Percentiles rank a stretch among this genome's conserved stretches.
Evolutionary conservation across 2,113 vertebrate species (phyloP).

Genomic region (Sebastes fasciatus): DNA sequence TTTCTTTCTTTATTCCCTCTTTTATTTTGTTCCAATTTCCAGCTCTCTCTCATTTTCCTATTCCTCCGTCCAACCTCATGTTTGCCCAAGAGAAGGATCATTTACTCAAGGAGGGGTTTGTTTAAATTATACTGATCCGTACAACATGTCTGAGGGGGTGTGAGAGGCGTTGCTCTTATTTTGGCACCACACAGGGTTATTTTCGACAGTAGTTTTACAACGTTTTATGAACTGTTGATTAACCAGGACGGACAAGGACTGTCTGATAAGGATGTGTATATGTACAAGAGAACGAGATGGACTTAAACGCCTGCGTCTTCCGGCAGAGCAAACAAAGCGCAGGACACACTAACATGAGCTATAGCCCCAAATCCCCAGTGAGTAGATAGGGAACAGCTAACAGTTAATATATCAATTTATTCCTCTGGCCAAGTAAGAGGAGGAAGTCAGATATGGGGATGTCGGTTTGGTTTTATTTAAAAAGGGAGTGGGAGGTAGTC

Average conservation of each 20-base stretch:
- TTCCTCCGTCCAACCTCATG: conserved; percentile 16
- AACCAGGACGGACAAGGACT: conserved; percentile 4
- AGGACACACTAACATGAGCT: conserved; percentile 17
- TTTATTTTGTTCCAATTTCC: conserved; percentile 32
- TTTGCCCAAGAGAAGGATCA: conserved; percentile 34
- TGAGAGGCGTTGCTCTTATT: neutral
- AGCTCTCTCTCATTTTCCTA: conserved; percentile 29
- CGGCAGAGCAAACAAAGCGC: conserved; percentile 22
- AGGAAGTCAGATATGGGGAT: conserved; percentile 1
- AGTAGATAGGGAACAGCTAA: conserved; percentile 27
- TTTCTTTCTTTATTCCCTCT: neutral
- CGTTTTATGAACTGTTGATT: conserved; percentile 4
- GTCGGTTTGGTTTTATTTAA: conserved; percentile 28
- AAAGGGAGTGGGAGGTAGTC: conserved; percentile 16
- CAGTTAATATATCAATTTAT: conserved; percentile 39
- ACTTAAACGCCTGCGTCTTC: neutral
- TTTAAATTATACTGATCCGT: conserved; percentile 34
- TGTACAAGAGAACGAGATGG: neutral
- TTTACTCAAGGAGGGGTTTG: conserved; percentile 28
- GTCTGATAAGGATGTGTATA: neutral
- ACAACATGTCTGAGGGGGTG: conserved; percentile 15
- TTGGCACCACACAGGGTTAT: neutral
- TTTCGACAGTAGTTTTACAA: neutral
- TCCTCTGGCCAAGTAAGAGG: neutral
- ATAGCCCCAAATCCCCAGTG: conserved; percentile 12